Percentiles rank a stretch among this genome's conserved stretches.
phyloP scores from a whole-genome alignment of 2,797 vertebrate species.

The Manis javanica region DNA sequence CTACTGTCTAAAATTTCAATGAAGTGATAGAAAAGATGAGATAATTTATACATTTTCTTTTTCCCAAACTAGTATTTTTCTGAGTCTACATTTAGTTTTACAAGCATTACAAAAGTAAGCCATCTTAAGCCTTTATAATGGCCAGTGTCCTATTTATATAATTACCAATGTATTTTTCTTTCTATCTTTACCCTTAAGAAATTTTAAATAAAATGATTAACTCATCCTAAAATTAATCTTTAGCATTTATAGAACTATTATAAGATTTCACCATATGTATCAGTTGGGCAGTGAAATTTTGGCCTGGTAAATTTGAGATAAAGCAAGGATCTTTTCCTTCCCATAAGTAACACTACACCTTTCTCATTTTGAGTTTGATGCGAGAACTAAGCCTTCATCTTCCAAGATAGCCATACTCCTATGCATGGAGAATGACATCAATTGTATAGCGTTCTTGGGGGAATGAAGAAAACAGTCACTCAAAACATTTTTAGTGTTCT shows the following conservation, averaged over 20 bases:
- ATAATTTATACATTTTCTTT: background rate
- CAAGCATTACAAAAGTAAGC: background rate
- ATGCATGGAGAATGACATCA: background rate
- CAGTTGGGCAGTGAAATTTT: background rate
- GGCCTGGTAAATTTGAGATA: background rate
- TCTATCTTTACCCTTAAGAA: background rate
- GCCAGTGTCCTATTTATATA: background rate
- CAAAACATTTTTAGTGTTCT: background rate
- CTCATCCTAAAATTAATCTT: background rate
- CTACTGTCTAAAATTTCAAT: background rate
- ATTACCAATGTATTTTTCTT: background rate
- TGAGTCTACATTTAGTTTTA: background rate
- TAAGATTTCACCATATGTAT: background rate
- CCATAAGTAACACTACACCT: background rate
- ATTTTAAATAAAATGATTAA: conserved; percentile 44
- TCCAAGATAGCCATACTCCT: background rate
- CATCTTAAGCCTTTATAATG: background rate
- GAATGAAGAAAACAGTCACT: background rate
- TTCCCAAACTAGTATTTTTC: background rate
- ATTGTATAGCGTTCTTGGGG: background rate
- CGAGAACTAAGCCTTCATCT: background rate
- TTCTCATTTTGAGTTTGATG: background rate
- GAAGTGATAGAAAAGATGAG: background rate
- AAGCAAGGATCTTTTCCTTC: background rate
- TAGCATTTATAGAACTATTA: background rate